phyloP scores from a whole-genome alignment of 2,113 vertebrate species.

The Struthidea cinerea region DNA sequence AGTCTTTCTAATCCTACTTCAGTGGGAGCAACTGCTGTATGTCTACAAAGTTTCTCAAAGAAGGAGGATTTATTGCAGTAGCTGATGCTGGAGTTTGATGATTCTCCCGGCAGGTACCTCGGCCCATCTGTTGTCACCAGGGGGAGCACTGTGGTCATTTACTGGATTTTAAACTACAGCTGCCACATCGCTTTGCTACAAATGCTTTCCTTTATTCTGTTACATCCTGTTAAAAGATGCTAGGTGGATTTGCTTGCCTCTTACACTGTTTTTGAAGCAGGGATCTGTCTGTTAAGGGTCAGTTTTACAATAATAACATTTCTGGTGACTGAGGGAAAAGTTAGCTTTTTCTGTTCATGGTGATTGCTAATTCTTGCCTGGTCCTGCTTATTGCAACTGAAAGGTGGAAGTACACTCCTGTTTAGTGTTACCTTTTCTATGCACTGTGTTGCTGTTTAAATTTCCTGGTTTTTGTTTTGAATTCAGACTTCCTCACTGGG shows the following conservation, averaged over 20 bases:
- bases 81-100: neutral
- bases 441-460: neutral
- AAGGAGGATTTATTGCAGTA: neutral
- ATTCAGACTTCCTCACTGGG: neutral
- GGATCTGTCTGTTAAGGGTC: neutral
- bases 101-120: neutral
- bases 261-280: neutral
- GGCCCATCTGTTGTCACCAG: neutral
- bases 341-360: neutral
- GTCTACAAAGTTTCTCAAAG: neutral
- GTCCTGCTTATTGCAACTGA: neutral
- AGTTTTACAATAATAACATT: neutral
- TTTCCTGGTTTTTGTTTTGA: neutral
- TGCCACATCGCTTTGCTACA: neutral
- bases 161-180: neutral
- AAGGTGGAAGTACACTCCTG: neutral
- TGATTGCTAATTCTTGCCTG: neutral
- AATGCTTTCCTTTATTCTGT: neutral
- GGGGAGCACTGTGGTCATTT: slow-evolving; percentile 6
- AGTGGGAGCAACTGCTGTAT: neutral
- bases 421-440: neutral
- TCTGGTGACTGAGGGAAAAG: neutral
- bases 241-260: neutral
- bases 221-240: neutral
- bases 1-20: neutral